Evolutionary conservation across 2,888 invertebrate genomes (phyloP), one percentile per base, ranked within the genome.

Genomic region (Caenorhabditis sp.): DNA sequence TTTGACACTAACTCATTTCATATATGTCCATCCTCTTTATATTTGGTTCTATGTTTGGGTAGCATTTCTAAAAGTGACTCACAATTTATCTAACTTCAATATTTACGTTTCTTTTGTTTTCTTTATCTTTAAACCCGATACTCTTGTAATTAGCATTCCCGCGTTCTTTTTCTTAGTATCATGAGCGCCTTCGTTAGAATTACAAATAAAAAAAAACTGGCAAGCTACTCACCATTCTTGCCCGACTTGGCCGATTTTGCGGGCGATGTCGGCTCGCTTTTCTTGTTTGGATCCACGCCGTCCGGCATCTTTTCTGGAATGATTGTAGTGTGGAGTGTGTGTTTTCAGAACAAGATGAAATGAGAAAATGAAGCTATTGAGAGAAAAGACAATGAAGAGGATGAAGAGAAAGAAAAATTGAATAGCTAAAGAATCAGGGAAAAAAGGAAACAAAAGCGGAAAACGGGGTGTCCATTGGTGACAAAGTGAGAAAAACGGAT

Each of bases 231-330:
- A 77, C 77, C 77, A 77, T 69, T 44, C 28, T 69, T 77, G 0
- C 64, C 69, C 11, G 70, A 70, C 47, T 78, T 78, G 24, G 44
- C 32, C 11, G 77, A 77, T 22, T 77, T 77, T 0, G 69, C 24
- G 1, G 78, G 78, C n/a, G 78, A 78, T 15, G 78, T 78, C 13
- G 69, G 70, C 56, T 78, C 64, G 32, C 44, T 77, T n/a, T 69
- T 64, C 50, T 53, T 69, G 28, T 51, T 64, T 11, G 77, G 64
- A n/a, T 68, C 69, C 26, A 6, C 22, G 13, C 37, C 77, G 65
- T 78, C 70, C 40, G 70, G 51, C 78, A 78, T 78, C 18, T 11
- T 51, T 15, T 24, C 74, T 67, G 67, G 51, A 76, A 76, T 53
- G 24, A 53, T 11, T 47, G 47, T n/a, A n/a, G 9, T 9, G 32